Evolutionary conservation across 2,113 vertebrate species (phyloP).

Genomic region (Salminus brasiliensis): DNA sequence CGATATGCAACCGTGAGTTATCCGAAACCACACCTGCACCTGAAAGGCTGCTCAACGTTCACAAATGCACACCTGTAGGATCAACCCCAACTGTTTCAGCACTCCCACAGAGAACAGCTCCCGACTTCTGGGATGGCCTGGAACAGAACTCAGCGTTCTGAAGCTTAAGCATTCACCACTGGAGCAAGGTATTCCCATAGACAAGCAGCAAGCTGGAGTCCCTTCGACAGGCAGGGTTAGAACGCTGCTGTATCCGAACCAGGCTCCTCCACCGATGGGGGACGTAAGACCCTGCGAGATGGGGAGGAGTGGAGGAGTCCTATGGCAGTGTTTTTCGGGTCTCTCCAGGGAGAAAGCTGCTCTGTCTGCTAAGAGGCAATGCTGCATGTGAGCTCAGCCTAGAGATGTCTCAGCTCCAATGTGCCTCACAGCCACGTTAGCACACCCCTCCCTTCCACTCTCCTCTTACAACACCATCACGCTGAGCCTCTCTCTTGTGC

Average conservation of each 20-base stretch:
- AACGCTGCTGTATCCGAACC: not conserved
- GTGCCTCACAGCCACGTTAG: conserved; percentile 61
- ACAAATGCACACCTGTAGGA: conserved; percentile 24
- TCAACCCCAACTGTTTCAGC: not conserved
- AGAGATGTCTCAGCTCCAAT: conserved; percentile 44
- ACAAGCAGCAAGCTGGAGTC: not conserved
- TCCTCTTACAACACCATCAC: conserved; percentile 36
- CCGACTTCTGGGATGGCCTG: not conserved
- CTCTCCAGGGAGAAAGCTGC: conserved; percentile 43
- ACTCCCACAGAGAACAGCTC: not conserved
- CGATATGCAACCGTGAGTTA: not conserved
- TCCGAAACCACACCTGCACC: not conserved
- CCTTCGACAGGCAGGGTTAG: not conserved
- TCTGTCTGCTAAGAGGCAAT: conserved; percentile 41
- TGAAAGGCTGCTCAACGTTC: not conserved
- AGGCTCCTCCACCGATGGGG: not conserved
- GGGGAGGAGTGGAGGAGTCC: not conserved
- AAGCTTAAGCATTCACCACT: not conserved
- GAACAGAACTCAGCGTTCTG: not conserved
- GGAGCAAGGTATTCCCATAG: not conserved
- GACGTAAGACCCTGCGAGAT: not conserved
- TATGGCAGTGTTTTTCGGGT: conserved; percentile 37
- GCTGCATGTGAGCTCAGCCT: conserved; percentile 35
- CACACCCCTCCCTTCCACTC: conserved; percentile 58
- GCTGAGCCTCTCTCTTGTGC: not conserved